Evolutionary conservation across 2,113 vertebrate species (phyloP), one percentile per base, ranked within the genome.

Genomic region (Tonatia bakeri): DNA sequence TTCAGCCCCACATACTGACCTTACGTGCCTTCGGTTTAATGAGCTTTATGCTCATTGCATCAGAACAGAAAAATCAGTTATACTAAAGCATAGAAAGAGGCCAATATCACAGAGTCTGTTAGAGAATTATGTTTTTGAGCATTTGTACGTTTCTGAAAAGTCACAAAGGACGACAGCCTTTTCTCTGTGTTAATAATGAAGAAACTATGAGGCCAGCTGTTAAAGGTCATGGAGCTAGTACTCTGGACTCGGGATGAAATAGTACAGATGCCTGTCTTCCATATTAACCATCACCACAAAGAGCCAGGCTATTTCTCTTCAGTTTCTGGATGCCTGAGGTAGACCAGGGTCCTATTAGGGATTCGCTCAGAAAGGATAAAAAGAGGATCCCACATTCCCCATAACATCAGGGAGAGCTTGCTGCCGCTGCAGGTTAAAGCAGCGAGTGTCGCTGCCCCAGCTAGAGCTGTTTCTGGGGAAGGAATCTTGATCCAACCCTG

Each of bases 1-100:
- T 47, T 91, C 65, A 90, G n/a, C 40, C 59, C 38, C 45, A 1
- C 24, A 6, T 38, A 20, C 52, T 69, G 86, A 95, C 91, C 93
- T 94, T 65, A 20, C 14, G 20, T 88, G 65, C 67, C 24, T 94
- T 82, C 40, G 33, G 61, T 31, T 79, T 95, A 91, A 91, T 94
- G 73, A 93, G 89, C 36, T 91, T 72, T 84, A 54, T 86, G 59
- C 76, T 95, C 67, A 4, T 73, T 73, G 86, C 77, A 69, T 95
- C 89, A 61, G 82, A 94, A 86, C 75, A 91, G 64, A 97, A 79
- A 79, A 87, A 59, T 90, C 84, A 36, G 20, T 95, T 91, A 93
- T 26, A 72, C 52, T 38, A 47, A 70, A 91, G 36, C 56, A 28
- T 50, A 85, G 75, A 33, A 92, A 91, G 26, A 87, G 59, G 52